phyloP scores from a whole-genome alignment of 2,888 invertebrate genomes.

The Tortrix viridana region DNA sequence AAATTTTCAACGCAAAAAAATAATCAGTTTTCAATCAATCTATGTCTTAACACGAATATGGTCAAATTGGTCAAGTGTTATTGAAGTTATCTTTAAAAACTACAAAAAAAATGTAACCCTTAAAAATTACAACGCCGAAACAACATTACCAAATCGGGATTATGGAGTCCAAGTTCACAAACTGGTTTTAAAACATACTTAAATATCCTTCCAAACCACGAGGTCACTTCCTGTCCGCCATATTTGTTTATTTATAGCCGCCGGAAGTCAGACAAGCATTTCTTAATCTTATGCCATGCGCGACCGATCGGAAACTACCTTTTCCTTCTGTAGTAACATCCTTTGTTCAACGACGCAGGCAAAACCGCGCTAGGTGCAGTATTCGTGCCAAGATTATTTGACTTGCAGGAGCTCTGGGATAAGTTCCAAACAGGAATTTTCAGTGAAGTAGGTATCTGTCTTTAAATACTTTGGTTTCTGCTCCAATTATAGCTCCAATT shows the following conservation, averaged over 20 bases:
- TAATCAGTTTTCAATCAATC: too few species aligned
- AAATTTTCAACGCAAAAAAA: too few species aligned
- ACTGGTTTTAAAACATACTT: slow-evolving; percentile 42
- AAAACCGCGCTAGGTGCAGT: not conserved
- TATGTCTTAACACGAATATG: too few species aligned
- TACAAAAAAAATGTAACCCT: not conserved
- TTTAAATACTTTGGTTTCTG: too few species aligned
- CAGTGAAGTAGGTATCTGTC: too few species aligned
- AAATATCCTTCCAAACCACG: slow-evolving; percentile 51
- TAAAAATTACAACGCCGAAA: not conserved
- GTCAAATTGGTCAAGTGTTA: too few species aligned
- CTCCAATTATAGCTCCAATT: too few species aligned
- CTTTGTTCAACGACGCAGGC: slow-evolving; percentile 49
- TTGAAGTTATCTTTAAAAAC: too few species aligned
- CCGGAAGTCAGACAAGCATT: slow-evolving; percentile 69
- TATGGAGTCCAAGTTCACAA: slow-evolving; percentile 4
- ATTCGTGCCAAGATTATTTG: not conserved
- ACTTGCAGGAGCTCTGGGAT: not conserved
- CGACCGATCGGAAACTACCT: slow-evolving; percentile 59
- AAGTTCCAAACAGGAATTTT: too few species aligned
- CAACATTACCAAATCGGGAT: not conserved
- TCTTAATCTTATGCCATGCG: slow-evolving; percentile 70
- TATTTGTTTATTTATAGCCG: slow-evolving; percentile 69
- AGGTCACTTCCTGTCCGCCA: slow-evolving; percentile 68
- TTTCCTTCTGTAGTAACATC: slow-evolving; percentile 61